These are phyloP conservation scores for Erpetoichthys calabaricus DNA, from an alignment of 2,797 vertebrate species.

Conservation along the genomic window DNA sequence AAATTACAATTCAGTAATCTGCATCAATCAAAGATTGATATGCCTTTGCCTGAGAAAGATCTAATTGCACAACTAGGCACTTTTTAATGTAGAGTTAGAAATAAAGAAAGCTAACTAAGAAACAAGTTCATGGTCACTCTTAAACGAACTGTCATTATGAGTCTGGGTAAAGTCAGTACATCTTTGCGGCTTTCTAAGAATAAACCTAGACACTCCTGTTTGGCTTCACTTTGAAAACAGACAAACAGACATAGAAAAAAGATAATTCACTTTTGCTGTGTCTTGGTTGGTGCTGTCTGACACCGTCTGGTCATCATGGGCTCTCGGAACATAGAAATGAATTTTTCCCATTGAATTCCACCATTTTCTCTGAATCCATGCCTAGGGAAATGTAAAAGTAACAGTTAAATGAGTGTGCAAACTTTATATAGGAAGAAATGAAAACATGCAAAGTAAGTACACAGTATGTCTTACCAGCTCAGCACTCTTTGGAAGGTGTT, in stretches of 20 bases:
- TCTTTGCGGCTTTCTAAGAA: no score
- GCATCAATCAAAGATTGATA: no score
- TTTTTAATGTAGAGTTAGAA: no score
- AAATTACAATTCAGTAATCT: no score
- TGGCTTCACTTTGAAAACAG: neutral
- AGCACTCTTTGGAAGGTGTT: conserved; percentile 50
- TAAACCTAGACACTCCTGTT: no score
- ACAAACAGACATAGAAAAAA: neutral
- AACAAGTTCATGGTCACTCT: no score
- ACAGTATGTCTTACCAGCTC: conserved; percentile 39
- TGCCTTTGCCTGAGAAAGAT: no score
- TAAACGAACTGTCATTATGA: no score
- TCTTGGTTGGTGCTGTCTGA: conserved; percentile 13
- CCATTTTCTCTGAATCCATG: conserved; percentile 34
- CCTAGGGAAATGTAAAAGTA: conserved; percentile 20
- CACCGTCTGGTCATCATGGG: conserved; percentile 4
- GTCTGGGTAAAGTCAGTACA: no score
- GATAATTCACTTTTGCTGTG: no score
- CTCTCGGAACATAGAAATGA: conserved; percentile 35
- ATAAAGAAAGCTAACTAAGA: no score
- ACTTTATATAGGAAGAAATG: neutral
- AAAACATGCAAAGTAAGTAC: conserved; percentile 21
- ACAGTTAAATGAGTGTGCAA: neutral
- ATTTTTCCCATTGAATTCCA: conserved; percentile 40
- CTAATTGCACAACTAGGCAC: no score